Conservation (phyloP, 2,888 invertebrate genomes). For the Oasisia sp. region DNA sequence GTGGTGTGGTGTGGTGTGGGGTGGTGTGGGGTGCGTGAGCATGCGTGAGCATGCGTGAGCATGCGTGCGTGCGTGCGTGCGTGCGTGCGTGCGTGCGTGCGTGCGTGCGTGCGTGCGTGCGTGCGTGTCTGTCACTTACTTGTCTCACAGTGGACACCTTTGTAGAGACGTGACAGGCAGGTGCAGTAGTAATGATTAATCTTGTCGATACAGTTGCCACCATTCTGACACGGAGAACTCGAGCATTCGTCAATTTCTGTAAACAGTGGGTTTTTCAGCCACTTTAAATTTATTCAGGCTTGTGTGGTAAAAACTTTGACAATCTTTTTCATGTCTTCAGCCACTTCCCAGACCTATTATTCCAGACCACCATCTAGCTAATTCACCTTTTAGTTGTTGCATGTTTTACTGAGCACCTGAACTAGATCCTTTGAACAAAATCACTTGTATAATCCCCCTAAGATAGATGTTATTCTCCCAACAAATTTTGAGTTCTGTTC, state of each 20-base stretch:
- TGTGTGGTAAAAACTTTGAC: neutral
- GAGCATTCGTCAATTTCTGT: neutral
- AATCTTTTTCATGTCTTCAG: neutral
- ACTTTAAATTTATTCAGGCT: neutral
- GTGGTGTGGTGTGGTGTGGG: too few species aligned
- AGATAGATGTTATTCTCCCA: neutral
- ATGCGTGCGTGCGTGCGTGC: too few species aligned
- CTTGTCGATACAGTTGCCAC: neutral
- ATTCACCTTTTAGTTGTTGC: neutral
- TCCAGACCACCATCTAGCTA: neutral
- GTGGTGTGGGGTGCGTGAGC: too few species aligned
- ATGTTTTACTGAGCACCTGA: neutral
- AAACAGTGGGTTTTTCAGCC: neutral
- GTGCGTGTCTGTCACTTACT: neutral
- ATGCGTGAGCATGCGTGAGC: too few species aligned
- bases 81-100: too few species aligned
- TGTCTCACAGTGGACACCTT: neutral
- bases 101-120: too few species aligned
- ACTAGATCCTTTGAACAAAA: neutral
- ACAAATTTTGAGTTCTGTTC: neutral
- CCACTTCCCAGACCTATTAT: neutral
- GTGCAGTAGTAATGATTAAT: neutral
- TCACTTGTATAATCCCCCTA: neutral
- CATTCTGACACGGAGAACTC: conserved; percentile 13
- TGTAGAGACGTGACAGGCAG: neutral